Evolutionary conservation across 2,113 vertebrate genomes (phyloP).

Genomic region (Takifugu flavidus): DNA sequence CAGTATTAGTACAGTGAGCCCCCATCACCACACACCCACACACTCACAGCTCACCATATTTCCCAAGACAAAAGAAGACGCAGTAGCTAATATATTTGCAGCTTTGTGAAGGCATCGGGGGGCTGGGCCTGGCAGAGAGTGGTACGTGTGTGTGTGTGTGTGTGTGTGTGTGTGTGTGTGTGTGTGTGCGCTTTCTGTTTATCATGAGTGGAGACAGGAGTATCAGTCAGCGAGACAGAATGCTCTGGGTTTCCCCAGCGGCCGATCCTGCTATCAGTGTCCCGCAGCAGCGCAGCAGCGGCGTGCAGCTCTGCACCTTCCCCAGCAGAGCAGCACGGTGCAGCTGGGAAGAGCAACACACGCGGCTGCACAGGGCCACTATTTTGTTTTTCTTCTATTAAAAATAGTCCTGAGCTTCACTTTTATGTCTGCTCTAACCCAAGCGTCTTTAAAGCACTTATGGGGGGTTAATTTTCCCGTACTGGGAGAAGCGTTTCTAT

Average conservation of each 20-base stretch:
- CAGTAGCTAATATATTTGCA: conserved; percentile 78
- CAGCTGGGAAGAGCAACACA: conserved; percentile 49
- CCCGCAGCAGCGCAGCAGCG: conserved; percentile 52
- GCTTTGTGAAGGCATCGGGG: conserved; percentile 49
- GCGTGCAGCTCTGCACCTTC: conserved; percentile 40
- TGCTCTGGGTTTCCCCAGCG: conserved; percentile 72
- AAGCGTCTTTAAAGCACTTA: conserved; percentile 35
- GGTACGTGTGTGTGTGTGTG: conserved; percentile 16
- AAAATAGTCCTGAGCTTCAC: conserved; percentile 55
- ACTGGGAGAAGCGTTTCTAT: neutral
- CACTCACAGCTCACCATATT: conserved; percentile 51
- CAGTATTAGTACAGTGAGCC: conserved; percentile 41
- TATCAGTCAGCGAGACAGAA: conserved; percentile 81
- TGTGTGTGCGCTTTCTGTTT: conserved; percentile 63
- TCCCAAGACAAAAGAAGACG: conserved; percentile 79
- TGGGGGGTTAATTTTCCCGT: neutral
- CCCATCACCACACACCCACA: conserved; percentile 22
- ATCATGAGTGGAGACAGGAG: conserved; percentile 78
- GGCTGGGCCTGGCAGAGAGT: conserved; percentile 59
- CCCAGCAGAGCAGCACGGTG: conserved; percentile 41
- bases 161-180: conserved; percentile 25
- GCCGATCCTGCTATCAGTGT: conserved; percentile 67
- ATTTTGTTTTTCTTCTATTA: conserved; percentile 30
- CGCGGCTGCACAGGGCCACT: conserved; percentile 32
- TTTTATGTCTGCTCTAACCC: conserved; percentile 36